Percentiles rank a stretch among this genome's conserved stretches.
These are phyloP conservation scores for Molanna angustata DNA, from an alignment of 2,888 invertebrate species.

Conservation along the genomic window DNA sequence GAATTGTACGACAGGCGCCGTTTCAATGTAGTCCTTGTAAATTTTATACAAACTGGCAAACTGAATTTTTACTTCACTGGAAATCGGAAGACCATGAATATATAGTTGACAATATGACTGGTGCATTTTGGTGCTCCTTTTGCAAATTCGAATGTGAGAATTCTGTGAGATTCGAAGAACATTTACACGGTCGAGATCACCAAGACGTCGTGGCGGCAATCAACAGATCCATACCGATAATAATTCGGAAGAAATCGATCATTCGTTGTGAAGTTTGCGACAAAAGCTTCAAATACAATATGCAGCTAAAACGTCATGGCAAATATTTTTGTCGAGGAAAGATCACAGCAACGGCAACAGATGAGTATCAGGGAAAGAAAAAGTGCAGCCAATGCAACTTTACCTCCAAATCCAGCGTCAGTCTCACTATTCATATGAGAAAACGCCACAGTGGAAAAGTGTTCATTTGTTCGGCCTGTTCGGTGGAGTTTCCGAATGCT, in stretches of 20 bases:
- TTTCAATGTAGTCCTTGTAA: slow-evolving; percentile 83
- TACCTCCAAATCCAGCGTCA: slow-evolving; percentile 59
- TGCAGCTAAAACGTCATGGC: slow-evolving; percentile 66
- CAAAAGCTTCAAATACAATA: slow-evolving; percentile 69
- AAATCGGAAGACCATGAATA: slow-evolving; percentile 60
- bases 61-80: slow-evolving; percentile 73
- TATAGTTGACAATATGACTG: slow-evolving; percentile 51
- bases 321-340: slow-evolving; percentile 43
- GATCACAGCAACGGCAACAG: slow-evolving; percentile 53
- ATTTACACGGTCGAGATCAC: slow-evolving; percentile 65
- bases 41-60: slow-evolving; percentile 78
- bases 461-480: slow-evolving; percentile 69
- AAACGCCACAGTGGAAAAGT: slow-evolving; percentile 57
- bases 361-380: slow-evolving; percentile 63
- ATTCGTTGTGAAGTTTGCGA: slow-evolving; percentile 66
- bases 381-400: slow-evolving; percentile 60
- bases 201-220: slow-evolving; percentile 71
- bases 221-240: slow-evolving; percentile 77
- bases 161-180: slow-evolving; percentile 64
- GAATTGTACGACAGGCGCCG: slow-evolving; percentile 76
- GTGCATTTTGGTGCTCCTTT: slow-evolving; percentile 69
- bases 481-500: slow-evolving; percentile 58
- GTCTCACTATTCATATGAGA: slow-evolving; percentile 67
- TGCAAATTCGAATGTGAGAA: slow-evolving; percentile 68
- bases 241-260: slow-evolving; percentile 64